Evolutionary conservation across 1,140 invertebrate genomes (phyloP).

Genomic region (Lepidurus packardi): DNA sequence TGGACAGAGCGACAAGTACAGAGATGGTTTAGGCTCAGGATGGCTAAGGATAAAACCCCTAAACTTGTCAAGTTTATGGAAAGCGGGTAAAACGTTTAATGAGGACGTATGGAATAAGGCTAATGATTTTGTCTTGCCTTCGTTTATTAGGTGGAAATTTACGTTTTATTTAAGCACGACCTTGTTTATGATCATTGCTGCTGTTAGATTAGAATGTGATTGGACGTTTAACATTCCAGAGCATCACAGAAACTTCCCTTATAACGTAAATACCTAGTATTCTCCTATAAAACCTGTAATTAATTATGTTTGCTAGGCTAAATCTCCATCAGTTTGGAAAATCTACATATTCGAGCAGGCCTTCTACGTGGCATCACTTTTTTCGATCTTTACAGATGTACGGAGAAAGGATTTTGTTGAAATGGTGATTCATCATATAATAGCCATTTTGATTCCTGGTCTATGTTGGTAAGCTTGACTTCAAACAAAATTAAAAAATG

Average conservation of each 20-base stretch:
- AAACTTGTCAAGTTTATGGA: constrained; percentile 27
- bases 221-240: background rate
- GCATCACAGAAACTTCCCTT: background rate
- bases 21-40: constrained; percentile 19
- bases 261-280: background rate
- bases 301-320: background rate
- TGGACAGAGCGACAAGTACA: constrained; percentile 23
- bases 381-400: constrained; percentile 26
- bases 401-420: constrained; percentile 26
- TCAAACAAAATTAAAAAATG: background rate
- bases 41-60: background rate
- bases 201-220: constrained; percentile 12
- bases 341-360: background rate
- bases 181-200: constrained; percentile 6
- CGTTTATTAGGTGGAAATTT: constrained; percentile 8
- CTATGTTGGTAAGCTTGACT: background rate
- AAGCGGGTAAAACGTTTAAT: background rate
- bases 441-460: background rate
- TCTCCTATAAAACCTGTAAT: background rate
- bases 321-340: background rate
- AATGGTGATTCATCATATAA: constrained; percentile 24
- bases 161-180: background rate
- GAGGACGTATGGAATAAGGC: background rate
- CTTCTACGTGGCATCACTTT: background rate
- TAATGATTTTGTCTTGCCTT: background rate